A percentile compares a stretch with the other conserved stretches of the same genome.
phyloP scores from a whole-genome alignment of 2,888 invertebrate genomes.

The Synanthedon vespiformis region DNA sequence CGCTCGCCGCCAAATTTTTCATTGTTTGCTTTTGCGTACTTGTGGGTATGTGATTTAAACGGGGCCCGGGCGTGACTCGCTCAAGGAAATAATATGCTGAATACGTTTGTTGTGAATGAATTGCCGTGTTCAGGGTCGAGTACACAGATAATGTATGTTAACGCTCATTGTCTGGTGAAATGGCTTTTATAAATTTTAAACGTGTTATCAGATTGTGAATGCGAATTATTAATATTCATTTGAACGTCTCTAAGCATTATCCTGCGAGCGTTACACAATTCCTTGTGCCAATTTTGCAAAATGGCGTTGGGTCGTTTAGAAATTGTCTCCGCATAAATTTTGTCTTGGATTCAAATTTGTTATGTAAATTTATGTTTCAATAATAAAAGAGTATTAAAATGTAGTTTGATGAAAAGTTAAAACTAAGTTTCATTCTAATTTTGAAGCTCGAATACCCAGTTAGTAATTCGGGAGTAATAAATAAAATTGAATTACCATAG shows the following conservation, averaged over 20 bases:
- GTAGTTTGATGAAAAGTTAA: not conserved
- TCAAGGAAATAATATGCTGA: constrained; percentile 21
- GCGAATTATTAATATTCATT: not conserved
- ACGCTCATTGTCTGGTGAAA: not conserved
- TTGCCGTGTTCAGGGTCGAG: constrained; percentile 17
- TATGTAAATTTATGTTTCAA: not conserved
- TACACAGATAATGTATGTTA: not conserved
- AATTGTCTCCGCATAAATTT: not conserved
- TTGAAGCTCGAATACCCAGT: constrained; percentile 1
- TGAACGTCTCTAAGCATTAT: not conserved
- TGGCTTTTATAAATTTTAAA: not conserved
- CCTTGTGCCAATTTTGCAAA: not conserved
- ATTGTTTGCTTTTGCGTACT: constrained; percentile 47
- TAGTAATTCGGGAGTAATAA: constrained; percentile 3
- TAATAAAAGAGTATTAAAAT: not conserved
- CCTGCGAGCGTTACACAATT: not conserved
- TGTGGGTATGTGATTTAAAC: constrained; percentile 53
- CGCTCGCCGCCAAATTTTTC: constrained; percentile 40
- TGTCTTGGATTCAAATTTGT: not conserved
- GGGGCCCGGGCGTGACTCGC: constrained; percentile 26
- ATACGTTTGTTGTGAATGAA: constrained; percentile 19
- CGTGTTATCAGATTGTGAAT: not conserved
- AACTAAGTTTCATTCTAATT: not conserved
- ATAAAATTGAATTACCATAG: constrained; percentile 4
- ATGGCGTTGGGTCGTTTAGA: not conserved